Evolutionary conservation across 2,113 vertebrate species (phyloP).

Genomic region (Acrocephalus kingi): DNA sequence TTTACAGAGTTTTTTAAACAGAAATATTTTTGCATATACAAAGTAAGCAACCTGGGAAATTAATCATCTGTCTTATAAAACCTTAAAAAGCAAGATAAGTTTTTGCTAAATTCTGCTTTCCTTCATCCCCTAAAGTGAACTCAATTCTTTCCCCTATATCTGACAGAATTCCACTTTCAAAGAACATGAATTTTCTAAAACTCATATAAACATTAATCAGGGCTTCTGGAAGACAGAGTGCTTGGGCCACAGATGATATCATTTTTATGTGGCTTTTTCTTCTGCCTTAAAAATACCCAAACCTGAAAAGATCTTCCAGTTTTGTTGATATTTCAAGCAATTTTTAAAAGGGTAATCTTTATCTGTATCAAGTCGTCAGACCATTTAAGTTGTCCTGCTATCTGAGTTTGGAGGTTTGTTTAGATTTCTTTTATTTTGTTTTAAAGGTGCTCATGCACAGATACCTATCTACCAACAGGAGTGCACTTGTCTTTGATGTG

Average conservation of each 20-base stretch:
- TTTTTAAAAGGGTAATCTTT: neutral
- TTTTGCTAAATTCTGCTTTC: neutral
- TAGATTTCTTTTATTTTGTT: neutral
- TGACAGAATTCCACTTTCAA: neutral
- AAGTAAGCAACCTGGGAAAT: neutral
- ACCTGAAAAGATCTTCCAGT: neutral
- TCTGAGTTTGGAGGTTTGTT: neutral
- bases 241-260: rapidly evolving
- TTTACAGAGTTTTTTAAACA: neutral
- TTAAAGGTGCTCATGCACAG: neutral
- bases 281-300: neutral
- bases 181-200: neutral
- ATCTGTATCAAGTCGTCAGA: neutral
- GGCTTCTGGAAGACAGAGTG: neutral
- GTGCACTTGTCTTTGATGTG: neutral
- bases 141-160: rapidly evolving
- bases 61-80: neutral
- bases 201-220: neutral
- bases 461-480: neutral
- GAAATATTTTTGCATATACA: neutral
- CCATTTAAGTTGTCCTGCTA: neutral
- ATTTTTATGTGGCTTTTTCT: neutral
- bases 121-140: neutral
- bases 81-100: neutral
- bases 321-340: neutral